phyloP scores from a whole-genome alignment of 2,888 invertebrate genomes.

The Ryuthela nishihirai region DNA sequence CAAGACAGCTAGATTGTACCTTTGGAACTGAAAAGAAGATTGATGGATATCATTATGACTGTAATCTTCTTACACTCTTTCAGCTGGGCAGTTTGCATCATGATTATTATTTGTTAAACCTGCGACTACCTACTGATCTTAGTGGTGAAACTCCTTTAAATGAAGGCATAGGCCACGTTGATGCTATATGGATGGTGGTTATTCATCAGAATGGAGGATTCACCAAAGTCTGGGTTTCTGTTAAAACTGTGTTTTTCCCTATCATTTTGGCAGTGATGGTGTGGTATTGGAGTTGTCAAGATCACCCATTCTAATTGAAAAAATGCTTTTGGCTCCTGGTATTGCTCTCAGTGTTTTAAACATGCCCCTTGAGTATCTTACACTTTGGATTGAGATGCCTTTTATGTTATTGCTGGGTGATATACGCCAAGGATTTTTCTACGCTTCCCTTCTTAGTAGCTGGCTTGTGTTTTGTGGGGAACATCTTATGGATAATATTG shows the following conservation, averaged over 20 bases:
- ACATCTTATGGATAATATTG: slow-evolving; percentile 85
- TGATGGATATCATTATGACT: slow-evolving; percentile 69
- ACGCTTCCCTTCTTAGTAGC: slow-evolving; percentile 88
- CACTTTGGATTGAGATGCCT: slow-evolving; percentile 82
- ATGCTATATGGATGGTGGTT: slow-evolving; percentile 72
- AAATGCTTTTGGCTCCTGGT: slow-evolving; percentile 80
- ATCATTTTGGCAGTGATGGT: slow-evolving; percentile 72
- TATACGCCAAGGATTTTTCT: slow-evolving; percentile 93
- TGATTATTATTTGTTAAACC: slow-evolving; percentile 90
- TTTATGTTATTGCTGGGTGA: slow-evolving; percentile 92
- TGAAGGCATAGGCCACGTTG: slow-evolving; percentile 70
- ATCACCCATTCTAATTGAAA: slow-evolving; percentile 60
- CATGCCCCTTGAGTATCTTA: slow-evolving; percentile 89
- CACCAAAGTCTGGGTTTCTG: slow-evolving; percentile 89
- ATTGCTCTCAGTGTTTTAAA: slow-evolving; percentile 79
- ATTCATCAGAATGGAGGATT: slow-evolving; percentile 98
- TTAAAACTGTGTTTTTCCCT: slow-evolving; percentile 90
- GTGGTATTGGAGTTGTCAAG: slow-evolving; percentile 92
- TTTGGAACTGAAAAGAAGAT: slow-evolving; percentile 57
- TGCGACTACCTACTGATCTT: slow-evolving; percentile 71
- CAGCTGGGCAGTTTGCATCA: slow-evolving; percentile 92
- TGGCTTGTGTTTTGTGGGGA: slow-evolving; percentile 99
- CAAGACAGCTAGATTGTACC: slow-evolving; percentile 76
- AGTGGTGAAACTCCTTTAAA: slow-evolving; percentile 61
- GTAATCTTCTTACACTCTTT: slow-evolving; percentile 89